Base-by-base conservation (phyloP, 1,140 invertebrate species). In the Drosophila kikkawai region DNA sequence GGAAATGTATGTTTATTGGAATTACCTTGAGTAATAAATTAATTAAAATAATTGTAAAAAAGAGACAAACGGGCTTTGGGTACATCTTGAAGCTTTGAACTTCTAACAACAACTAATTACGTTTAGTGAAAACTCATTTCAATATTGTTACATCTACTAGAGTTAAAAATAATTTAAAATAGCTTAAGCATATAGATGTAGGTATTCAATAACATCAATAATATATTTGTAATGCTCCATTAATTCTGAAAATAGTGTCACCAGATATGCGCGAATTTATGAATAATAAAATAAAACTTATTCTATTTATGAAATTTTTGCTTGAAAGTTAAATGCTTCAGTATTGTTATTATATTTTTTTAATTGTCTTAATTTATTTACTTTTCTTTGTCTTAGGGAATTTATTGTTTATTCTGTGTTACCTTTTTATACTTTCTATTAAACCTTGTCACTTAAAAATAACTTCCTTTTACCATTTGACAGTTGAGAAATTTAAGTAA, bases 221-320 rank as follows among this genome's bases (percentile, higher is more conserved):
- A 34, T 34, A 51, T 12, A 53, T 53, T 36, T 53, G 50, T 19
- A 36, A 53, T 53, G 50, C 32, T 13, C 7, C 51, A 55, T 36
- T 55, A 22, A 19, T 22, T 36, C 1, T 4, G 50, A 3, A 53
- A 53, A 12, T 51, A 36, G 11, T 13, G 29, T 11, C 11, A 7
- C 1, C n/a, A 17, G 26, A 26, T 13, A 17, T 15, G 8, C 4
- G 9, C 1, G 11, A 47, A 2, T 6, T 29, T 32, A 17, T 32
- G n/a, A 34, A n/a, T 13, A 36, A 8, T 0, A 19, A 29, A 19
- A 13, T 4, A 7, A 0, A 51, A 19, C 0, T 29, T 34, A 32
- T 4, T 51, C 17, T 53, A 11, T 6, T 13, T 7, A 11, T 26
- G 6, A 0, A 45, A 5, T 11, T 22, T 19, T 45, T 3, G 1